These are phyloP conservation scores for Numenius phaeopus DNA, from an alignment of 2,797 vertebrate genomes.

Conservation along the genomic window DNA sequence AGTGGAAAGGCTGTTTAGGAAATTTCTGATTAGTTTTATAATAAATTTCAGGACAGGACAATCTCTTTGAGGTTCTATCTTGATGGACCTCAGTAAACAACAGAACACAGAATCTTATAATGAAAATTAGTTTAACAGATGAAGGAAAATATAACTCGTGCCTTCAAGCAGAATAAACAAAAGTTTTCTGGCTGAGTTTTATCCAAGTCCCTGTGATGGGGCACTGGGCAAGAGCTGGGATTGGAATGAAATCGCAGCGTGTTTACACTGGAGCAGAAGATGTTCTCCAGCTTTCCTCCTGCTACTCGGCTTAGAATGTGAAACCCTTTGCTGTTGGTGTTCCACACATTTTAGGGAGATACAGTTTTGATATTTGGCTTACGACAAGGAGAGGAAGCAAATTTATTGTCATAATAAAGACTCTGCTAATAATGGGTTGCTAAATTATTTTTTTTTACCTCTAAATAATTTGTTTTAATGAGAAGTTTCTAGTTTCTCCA, in stretches of 20 bases:
- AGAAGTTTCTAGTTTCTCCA: not conserved
- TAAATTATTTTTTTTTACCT: not conserved
- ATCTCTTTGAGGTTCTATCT: not conserved
- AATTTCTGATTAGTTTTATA: not conserved
- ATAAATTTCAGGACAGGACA: not conserved
- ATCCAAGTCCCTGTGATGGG: not conserved
- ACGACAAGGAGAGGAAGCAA: not conserved
- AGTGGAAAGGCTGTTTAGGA: not conserved
- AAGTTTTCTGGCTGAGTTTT: not conserved
- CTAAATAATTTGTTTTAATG: not conserved
- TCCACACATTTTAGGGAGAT: not conserved
- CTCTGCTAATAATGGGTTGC: not conserved
- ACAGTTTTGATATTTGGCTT: not conserved
- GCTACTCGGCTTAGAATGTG: not conserved
- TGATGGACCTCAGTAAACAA: not conserved
- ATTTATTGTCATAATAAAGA: not conserved
- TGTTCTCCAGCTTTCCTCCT: not conserved
- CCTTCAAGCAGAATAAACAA: not conserved
- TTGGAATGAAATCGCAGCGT: not conserved
- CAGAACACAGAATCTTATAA: not conserved
- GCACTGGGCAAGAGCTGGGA: not conserved
- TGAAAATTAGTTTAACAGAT: not conserved
- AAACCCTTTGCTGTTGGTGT: not conserved
- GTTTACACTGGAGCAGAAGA: not conserved
- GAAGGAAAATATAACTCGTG: not conserved